Percentiles rank a stretch among this genome's conserved stretches.
These are phyloP conservation scores for Thera obeliscata DNA, from an alignment of 2,888 invertebrate genomes.

Conservation along the genomic window DNA sequence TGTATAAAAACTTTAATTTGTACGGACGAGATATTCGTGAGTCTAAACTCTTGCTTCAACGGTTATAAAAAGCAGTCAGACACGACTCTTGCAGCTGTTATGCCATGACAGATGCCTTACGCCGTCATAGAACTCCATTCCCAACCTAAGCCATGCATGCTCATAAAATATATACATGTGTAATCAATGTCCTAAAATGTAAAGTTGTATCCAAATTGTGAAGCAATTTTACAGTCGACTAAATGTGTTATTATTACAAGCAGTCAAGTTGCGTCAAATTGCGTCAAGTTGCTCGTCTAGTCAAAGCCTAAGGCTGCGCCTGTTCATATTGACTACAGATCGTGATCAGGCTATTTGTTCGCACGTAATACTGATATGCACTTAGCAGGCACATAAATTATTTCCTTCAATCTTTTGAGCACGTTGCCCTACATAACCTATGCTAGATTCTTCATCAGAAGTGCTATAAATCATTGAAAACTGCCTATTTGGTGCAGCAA, in stretches of 20 bases:
- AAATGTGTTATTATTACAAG: neutral
- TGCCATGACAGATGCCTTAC: no score
- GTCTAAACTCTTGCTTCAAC: no score
- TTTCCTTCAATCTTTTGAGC: conserved; percentile 41
- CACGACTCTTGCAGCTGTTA: no score
- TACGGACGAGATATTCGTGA: no score
- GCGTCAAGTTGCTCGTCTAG: conserved; percentile 8
- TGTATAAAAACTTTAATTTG: no score
- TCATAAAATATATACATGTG: no score
- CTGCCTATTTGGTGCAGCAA: conserved; percentile 6
- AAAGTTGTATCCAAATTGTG: neutral
- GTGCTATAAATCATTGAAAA: conserved; percentile 1
- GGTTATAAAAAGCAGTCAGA: no score
- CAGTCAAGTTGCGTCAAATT: neutral
- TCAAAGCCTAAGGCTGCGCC: conserved; percentile 23
- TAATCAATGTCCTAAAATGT: no score
- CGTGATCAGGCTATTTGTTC: conserved; percentile 62
- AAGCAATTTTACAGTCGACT: neutral
- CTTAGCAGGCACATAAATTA: conserved; percentile 44
- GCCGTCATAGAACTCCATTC: no score
- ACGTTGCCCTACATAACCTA: conserved; percentile 44
- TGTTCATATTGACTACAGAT: conserved; percentile 36
- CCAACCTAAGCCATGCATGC: no score
- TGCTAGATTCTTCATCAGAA: conserved; percentile 14
- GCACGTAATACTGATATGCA: conserved; percentile 47